A percentile compares a stretch with the other conserved stretches of the same genome.
phyloP scores from a whole-genome alignment of 1,140 invertebrate genomes.

The Eumaeus atala region DNA sequence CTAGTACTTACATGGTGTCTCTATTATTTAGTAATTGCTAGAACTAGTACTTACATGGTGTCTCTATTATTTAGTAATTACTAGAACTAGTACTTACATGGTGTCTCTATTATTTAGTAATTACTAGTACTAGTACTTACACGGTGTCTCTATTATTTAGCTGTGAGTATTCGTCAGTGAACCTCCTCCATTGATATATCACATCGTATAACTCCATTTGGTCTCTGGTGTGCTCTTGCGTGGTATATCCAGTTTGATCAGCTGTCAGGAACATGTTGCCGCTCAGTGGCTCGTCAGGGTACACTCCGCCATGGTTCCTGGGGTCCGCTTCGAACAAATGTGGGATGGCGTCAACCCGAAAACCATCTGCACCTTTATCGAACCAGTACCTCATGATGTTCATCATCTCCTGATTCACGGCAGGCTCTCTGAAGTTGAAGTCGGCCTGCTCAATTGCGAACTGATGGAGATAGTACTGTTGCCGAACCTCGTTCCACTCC shows the following conservation, averaged over 20 bases:
- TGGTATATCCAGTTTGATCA: background rate
- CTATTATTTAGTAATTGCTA: too few relatives aligned
- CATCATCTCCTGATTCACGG: slow-evolving; percentile 52
- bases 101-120: too few relatives aligned
- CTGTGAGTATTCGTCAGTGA: slow-evolving; percentile 69
- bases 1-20: too few relatives aligned
- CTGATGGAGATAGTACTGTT: slow-evolving; percentile 81
- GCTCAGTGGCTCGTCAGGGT: slow-evolving; percentile 75
- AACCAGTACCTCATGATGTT: slow-evolving; percentile 77
- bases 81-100: too few relatives aligned
- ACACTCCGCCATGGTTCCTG: slow-evolving; percentile 55
- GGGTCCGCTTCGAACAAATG: slow-evolving; percentile 75
- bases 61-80: too few relatives aligned
- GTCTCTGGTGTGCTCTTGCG: slow-evolving; percentile 8
- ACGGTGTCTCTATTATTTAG: slow-evolving; percentile 55
- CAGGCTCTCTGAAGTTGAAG: slow-evolving; percentile 75
- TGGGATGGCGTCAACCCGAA: slow-evolving; percentile 78
- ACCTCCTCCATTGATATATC: slow-evolving; percentile 76
- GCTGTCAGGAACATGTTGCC: slow-evolving; percentile 17
- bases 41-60: too few relatives aligned
- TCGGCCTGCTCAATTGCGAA: slow-evolving; percentile 79
- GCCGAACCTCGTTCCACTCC: slow-evolving; percentile 76
- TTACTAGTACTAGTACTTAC: slow-evolving; percentile 20
- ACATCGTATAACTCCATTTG: slow-evolving; percentile 22
- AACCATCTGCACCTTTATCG: slow-evolving; percentile 80